phyloP scores from a whole-genome alignment of 1,140 invertebrate genomes.

The Phymorhynchus buccinoides region DNA sequence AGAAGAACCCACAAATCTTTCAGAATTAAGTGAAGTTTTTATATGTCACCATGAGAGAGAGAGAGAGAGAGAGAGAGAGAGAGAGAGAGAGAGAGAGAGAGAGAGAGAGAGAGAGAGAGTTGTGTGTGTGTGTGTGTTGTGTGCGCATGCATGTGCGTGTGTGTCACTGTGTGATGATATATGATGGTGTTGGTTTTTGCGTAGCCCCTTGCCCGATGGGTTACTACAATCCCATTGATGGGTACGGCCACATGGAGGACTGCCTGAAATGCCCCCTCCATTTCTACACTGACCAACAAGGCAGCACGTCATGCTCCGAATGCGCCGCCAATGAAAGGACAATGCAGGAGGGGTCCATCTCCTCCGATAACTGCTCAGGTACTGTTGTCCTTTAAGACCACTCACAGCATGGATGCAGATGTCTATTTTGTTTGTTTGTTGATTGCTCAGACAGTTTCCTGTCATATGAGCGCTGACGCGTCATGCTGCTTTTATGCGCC shows the following conservation, averaged over 20 bases:
- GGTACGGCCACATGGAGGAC: background rate
- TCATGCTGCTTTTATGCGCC: too few relatives aligned
- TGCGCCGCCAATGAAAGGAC: background rate
- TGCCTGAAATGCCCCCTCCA: constrained; percentile 7
- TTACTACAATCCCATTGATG: constrained; percentile 5
- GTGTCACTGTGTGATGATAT: background rate
- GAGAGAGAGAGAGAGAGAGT: too few relatives aligned
- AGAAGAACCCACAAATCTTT: too few relatives aligned
- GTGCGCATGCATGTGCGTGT: background rate
- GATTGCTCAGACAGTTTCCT: too few relatives aligned
- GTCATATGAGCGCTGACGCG: too few relatives aligned
- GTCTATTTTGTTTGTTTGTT: background rate
- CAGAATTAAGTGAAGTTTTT: too few relatives aligned
- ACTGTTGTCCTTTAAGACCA: background rate
- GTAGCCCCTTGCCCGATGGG: constrained; percentile 16
- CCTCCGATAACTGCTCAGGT: background rate
- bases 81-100: too few relatives aligned
- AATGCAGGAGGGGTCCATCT: background rate
- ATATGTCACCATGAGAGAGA: too few relatives aligned
- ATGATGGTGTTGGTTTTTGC: too few relatives aligned
- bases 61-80: too few relatives aligned
- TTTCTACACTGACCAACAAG: background rate
- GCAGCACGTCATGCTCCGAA: background rate
- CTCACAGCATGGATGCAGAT: background rate
- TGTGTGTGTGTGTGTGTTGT: background rate